Base-by-base conservation (phyloP, 2,888 invertebrate species). In the Oscheius sp. region DNA sequence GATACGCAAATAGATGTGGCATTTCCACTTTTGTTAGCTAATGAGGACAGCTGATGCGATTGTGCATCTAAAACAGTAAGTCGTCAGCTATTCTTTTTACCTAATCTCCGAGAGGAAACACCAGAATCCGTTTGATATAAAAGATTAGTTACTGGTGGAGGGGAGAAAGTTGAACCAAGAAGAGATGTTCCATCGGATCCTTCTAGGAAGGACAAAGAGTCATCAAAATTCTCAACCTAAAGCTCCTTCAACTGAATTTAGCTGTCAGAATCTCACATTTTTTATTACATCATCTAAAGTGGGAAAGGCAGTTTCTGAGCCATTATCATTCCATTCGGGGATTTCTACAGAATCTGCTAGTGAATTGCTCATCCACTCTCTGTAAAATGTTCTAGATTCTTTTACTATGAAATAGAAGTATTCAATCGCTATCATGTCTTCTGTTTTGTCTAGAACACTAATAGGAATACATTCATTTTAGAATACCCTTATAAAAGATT, bases 261-360 rank as follows among this genome's bases (percentile, higher is more conserved):
- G 12, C n/a, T 23, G 23, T n/a, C n/a, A n/a, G 45, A 17, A 15
- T 10, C 31, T 52, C 31, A 74, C 77, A 46, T 77, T 72, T 17
- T 75, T 69, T 20, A 83, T 71, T 5, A 78, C 83, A 34, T 84
- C 83, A 46, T 84, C 84, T n/a, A 84, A 61, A 1, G 81, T 73
- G 23, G 82, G 75, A 20, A 34, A 48, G 12, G 23, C 37, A 12
- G 34, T 5, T 29, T 45, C 61, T 3, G 48, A 53, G 61, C 75
- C 75, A 4, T 75, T 75, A 45, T 82, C 82, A 48, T 82, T 70
- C 82, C 81, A 83, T 37, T 75, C 75, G 34, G 76, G 76, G 31
- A 71, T 67, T 46, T 82, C 82, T 4, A 74, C 73, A 2, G 68
- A 68, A 20, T 50, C 66, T 6, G 53, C 50, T 12, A 66, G 29